phyloP scores from a whole-genome alignment of 2,797 vertebrate genomes.

The Setipinna tenuifilis region DNA sequence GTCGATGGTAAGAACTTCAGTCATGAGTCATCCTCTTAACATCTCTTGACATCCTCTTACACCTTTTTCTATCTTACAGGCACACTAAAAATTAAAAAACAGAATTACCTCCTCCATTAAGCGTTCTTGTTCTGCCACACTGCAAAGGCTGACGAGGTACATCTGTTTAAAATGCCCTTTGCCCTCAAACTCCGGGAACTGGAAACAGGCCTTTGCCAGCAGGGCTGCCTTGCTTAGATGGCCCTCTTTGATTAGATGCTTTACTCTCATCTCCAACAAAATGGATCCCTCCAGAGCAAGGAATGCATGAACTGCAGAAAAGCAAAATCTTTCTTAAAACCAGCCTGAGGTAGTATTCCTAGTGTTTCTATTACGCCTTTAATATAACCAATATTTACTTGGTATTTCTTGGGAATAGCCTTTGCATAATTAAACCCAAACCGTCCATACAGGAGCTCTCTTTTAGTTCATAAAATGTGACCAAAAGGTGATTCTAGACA shows the following conservation, averaged over 20 bases:
- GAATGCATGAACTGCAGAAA: slow-evolving; percentile 84
- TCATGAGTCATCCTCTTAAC: background rate
- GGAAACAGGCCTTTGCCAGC: slow-evolving; percentile 87
- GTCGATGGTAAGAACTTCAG: background rate
- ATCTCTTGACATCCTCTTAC: background rate
- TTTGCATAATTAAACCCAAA: background rate
- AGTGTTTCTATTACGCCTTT: background rate
- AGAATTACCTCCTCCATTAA: slow-evolving; percentile 87
- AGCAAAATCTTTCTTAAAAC: slow-evolving; percentile 40
- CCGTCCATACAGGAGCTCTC: background rate
- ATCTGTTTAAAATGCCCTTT: slow-evolving; percentile 91
- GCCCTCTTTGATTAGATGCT: slow-evolving; percentile 91
- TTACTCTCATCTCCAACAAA: slow-evolving; percentile 92
- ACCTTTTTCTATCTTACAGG: background rate
- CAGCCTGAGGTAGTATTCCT: slow-evolving; percentile 4
- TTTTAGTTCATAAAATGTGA: background rate
- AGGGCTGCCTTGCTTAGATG: slow-evolving; percentile 81
- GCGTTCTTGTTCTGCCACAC: slow-evolving; percentile 83
- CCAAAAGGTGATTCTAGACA: background rate
- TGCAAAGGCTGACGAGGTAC: slow-evolving; percentile 92
- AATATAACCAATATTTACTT: background rate
- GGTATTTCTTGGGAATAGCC: background rate
- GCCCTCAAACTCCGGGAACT: slow-evolving; percentile 80
- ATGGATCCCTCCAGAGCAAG: slow-evolving; percentile 84
- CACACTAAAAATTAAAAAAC: background rate